Evolutionary conservation across 2,113 vertebrate genomes (phyloP), one percentile per base, ranked within the genome.

Genomic region (Forbesichthys agassizii): DNA sequence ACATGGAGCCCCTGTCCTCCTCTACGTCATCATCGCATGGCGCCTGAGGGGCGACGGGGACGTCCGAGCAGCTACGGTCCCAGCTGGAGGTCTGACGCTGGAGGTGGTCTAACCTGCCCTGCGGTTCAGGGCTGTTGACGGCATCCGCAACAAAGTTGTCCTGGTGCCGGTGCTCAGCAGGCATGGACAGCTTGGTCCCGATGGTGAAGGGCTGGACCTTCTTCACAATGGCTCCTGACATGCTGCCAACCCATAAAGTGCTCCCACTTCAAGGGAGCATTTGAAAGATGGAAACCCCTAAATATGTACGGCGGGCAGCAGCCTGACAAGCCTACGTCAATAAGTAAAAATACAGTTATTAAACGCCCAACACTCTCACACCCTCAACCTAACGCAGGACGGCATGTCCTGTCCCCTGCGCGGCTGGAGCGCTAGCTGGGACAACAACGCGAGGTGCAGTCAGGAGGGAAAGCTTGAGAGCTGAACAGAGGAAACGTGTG

Each of bases 141-240:
- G 81, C 72, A 42, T 84, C 85, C 36, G 77, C 33, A 49, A 78
- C 76, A 27, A 27, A 2, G 27, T 27, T 27, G 4, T 79, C 86
- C 1, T 82, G 71, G n/a, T 83, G 88, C 69, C 90, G 92, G 9
- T 89, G 86, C 47, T 90, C 78, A 1, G 68, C 42, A 7, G 84
- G 84, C 16, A 80, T 68, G 5, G 93, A 94, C 6, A 94, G 91
- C 71, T 87, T 89, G 51, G 93, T 94, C 69, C 90, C 85, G 58
- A 94, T 91, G 12, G 92, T 94, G 71, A 93, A 93, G 11, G 92
- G 92, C 70, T 94, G 93, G 48, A 92, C 78, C 52, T 89, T 92
- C 85, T 88, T 91, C 65, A 89, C 89, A 51, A 81, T 81, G 57
- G 84, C 81, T 68, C 86, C 84, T 27, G 90, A 88, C 86, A 90